Base-by-base conservation (phyloP, 2,113 vertebrate species). In the Corvus moneduloides region DNA sequence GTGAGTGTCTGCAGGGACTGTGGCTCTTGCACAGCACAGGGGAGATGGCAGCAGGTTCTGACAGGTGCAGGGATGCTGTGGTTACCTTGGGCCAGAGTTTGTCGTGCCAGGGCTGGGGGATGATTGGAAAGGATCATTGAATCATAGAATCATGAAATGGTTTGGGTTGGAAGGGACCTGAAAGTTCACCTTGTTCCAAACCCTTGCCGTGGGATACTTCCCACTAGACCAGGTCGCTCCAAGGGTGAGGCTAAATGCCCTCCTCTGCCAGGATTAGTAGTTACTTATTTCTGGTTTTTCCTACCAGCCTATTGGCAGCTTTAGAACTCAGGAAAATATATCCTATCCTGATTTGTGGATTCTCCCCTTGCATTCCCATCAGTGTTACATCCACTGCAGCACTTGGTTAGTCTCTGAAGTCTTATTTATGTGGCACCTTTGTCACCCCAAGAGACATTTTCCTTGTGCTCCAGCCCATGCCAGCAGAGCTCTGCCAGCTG, bases 61-160 rank as follows among this genome's bases (percentile, higher is more conserved):
- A 1, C 0, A 7, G 51, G 27, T 10, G 28, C 67, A 23, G 66
- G 4, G 9, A 5, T 2, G 0, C 41, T 10, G 18, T 4, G 4
- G 8, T 4, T 13, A 14, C 13, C 13, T 5, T 7, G 82, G 39
- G 43, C 39, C 6, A 1, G 11, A 1, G 19, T 9, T 13, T 20
- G 58, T 9, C 30, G 5, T 23, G 41, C 61, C 55, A 5, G 41
- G 27, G 28, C 62, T 37, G 46, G 44, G 23, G 7, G 18, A 1
- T 11, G 46, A 1, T 28, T 24, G 17, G 35, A n/a, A 39, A 44
- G 73, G 41, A 16, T 71, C 72, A 3, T 1, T 23, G 26, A 13
- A 11, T 27, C n/a, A 9, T 0, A 13, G 69, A 68, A 22, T 13
- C 46, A 5, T n/a, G 19, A 14, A 16, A n/a, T 33, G 49, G 7